These are phyloP conservation scores for Brachypodius melanocephalos DNA, from an alignment of 2,113 vertebrate species.

Conservation along the genomic window DNA sequence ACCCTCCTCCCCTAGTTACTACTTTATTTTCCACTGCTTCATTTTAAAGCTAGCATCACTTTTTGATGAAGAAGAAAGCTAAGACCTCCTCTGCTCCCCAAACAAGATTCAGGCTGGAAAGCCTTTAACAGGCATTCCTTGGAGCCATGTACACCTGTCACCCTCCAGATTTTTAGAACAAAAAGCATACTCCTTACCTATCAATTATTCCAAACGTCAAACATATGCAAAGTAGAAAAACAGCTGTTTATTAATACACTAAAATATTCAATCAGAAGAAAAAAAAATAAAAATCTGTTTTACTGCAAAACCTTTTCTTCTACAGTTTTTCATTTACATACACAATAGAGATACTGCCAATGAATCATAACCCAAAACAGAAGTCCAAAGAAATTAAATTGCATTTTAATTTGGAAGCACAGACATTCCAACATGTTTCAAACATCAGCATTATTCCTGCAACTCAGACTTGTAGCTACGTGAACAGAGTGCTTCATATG, in stretches of 20 bases:
- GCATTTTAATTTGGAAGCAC: neutral
- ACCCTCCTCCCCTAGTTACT: fast-evolving
- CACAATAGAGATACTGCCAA: neutral
- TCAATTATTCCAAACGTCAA: neutral
- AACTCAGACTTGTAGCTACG: fast-evolving
- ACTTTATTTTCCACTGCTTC: neutral
- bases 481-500: fast-evolving
- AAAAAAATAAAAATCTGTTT: neutral
- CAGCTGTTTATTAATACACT: neutral
- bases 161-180: neutral
- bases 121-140: neutral
- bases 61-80: neutral
- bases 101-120: neutral
- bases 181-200: neutral
- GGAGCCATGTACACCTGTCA: neutral
- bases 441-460: neutral
- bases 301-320: neutral
- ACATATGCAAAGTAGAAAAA: neutral
- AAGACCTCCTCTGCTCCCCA: neutral
- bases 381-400: neutral
- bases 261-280: neutral
- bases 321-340: neutral
- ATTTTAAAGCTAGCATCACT: neutral
- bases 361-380: neutral
- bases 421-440: neutral